Base-by-base conservation (phyloP, 2,113 vertebrate genomes). In the Serinus canaria region DNA sequence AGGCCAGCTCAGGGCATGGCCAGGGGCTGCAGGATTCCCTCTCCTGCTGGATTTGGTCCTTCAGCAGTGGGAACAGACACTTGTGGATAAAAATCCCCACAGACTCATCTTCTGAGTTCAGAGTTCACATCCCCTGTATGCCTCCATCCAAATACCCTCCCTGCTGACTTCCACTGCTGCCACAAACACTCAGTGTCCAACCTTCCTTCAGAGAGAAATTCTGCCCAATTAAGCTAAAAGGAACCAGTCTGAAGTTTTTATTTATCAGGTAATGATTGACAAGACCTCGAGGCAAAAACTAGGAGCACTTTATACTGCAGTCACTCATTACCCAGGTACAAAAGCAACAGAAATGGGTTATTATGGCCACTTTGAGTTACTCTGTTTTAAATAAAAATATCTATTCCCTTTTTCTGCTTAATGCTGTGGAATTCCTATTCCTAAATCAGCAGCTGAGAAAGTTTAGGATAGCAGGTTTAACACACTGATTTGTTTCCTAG, bases 201-300 rank as follows among this genome's bases (percentile, higher is more conserved):
- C 60, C 10, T 66, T 82, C 52, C 73, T 95, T 66, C 16, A 2
- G 64, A 92, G 41, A 90, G 62, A 96, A 95, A 89, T 80, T 60
- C 64, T 90, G 44, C 86, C 88, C 94, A 96, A 96, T 96, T 96
- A 97, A 87, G 69, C 83, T 82, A 73, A 92, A 92, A 93, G 79
- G 85, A 87, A 76, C 53, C 80, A 5, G 88, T 95, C 95, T 97
- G 96, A 97, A 95, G 93, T 94, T 95, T 93, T 94, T 95, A 96
- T 97, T 95, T 92, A 96, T 94, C 96, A 92, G 92, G 95, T 96
- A 97, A 90, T 96, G 94, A 96, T 95, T 96, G 96, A 96, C 93
- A 96, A 95, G 96, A 93, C 95, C 96, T 97, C 10, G 76, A 96
- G 95, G 96, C 92, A 96, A 93, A 93, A 93, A 56, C 75, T 83